phyloP scores from a whole-genome alignment of 2,113 vertebrate genomes.

The Chionomys nivalis region DNA sequence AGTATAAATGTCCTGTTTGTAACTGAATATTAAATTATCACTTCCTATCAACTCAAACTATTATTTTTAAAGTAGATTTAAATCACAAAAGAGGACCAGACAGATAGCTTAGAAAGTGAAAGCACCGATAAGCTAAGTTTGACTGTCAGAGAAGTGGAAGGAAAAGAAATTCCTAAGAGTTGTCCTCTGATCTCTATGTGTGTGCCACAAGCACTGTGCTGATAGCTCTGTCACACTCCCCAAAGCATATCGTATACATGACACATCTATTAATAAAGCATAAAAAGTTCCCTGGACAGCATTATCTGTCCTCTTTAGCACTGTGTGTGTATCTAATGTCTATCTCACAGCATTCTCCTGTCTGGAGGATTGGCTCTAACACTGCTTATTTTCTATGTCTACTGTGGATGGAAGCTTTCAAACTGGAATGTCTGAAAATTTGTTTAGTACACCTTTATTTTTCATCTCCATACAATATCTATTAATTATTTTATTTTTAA shows the following conservation, averaged over 20 bases:
- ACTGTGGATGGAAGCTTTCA: background rate
- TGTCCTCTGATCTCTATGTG: background rate
- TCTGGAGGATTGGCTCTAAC: background rate
- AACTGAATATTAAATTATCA: background rate
- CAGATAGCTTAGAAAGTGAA: background rate
- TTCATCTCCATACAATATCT: constrained; percentile 26
- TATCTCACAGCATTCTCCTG: background rate
- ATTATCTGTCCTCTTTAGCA: background rate
- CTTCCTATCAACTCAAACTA: background rate
- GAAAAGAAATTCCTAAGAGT: background rate
- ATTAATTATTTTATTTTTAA: constrained; percentile 36
- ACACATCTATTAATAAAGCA: background rate
- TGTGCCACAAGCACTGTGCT: background rate
- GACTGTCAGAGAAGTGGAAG: background rate
- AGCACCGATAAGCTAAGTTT: background rate
- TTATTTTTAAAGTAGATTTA: constrained; percentile 29
- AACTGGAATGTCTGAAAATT: background rate
- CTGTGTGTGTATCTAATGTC: background rate
- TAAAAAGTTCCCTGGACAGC: background rate
- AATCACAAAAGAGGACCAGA: background rate
- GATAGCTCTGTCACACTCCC: background rate
- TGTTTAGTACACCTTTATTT: background rate
- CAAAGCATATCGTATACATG: background rate
- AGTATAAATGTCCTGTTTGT: background rate
- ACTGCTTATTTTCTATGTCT: background rate